These are phyloP conservation scores for human DNA, from an alignment of 2,113 vertebrate species.

Conservation along the genomic window GRCh38 chr12:14223501-14224000, in stretches of 20 bases:
- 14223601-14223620: background rate
- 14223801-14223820: background rate
- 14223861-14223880: too few species aligned
- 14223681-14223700: background rate
- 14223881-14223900: too few species aligned
- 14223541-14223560: background rate
- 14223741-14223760: background rate
- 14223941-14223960: too few species aligned
- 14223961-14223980: too few species aligned
- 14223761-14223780: background rate
- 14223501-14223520: background rate
- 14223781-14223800: background rate
- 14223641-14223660: conserved; percentile 12
- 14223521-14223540: background rate
- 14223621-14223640: background rate
- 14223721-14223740: background rate
- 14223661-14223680: conserved; percentile 13
- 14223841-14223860: too few species aligned
- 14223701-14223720: background rate
- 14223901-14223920: too few species aligned
- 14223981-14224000: too few species aligned
- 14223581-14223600: conserved; percentile 4
- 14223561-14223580: background rate
- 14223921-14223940: too few species aligned
- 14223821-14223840: too few species aligned